Percentiles rank a stretch among this genome's conserved stretches.
Conservation (phyloP, 2,113 vertebrate species). For the Ammospiza caudacuta region DNA sequence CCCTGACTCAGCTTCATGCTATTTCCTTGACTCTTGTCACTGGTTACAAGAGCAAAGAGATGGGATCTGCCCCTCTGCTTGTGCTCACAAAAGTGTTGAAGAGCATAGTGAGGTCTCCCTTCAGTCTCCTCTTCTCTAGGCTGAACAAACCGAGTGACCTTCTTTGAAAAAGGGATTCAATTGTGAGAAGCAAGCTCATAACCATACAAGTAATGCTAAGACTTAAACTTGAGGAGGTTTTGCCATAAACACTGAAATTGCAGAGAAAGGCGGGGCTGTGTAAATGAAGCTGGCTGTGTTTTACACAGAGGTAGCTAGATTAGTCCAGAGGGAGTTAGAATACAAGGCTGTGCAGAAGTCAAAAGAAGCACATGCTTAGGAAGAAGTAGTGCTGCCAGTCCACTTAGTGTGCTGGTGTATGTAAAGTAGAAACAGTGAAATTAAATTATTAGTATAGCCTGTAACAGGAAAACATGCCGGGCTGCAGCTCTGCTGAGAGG, state of each 20-base stretch:
- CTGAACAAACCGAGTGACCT: background rate
- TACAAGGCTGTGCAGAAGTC: background rate
- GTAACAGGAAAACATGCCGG: too few species aligned
- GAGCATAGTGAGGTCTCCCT: background rate
- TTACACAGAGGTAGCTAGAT: background rate
- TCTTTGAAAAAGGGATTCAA: background rate
- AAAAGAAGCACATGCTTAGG: background rate
- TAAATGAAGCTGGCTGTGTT: background rate
- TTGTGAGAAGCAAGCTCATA: background rate
- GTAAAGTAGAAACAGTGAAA: background rate
- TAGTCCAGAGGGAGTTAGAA: background rate
- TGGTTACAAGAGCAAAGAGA: background rate
- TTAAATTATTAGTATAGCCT: background rate
- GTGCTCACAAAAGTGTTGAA: background rate
- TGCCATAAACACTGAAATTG: background rate
- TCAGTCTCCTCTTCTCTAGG: background rate
- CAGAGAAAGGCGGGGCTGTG: background rate
- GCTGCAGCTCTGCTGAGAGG: background rate
- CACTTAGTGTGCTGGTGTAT: background rate
- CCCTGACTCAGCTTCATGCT: background rate
- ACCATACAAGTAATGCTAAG: background rate
- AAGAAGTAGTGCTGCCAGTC: background rate
- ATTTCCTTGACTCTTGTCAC: background rate
- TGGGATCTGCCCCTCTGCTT: background rate
- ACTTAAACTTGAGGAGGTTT: background rate